phyloP scores from a whole-genome alignment of 2,113 vertebrate genomes.

The Bettongia penicillata region DNA sequence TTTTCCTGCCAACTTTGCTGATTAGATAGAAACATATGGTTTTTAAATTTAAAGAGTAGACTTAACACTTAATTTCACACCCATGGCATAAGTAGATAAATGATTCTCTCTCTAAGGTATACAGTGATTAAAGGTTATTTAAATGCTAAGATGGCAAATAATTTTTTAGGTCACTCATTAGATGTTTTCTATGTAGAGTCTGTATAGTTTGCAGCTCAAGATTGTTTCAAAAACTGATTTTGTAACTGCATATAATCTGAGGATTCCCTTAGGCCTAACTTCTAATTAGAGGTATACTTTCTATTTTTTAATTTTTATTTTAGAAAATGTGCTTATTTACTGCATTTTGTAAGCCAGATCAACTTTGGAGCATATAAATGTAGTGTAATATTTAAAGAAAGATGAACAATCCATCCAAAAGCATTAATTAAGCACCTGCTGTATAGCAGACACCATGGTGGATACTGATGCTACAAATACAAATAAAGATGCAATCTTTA shows the following conservation, averaged over 20 bases:
- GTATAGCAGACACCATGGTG: neutral
- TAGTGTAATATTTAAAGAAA: neutral
- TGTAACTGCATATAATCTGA: neutral
- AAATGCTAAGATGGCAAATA: neutral
- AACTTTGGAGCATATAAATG: neutral
- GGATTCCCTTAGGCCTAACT: neutral
- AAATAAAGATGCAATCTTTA: neutral
- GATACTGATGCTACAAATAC: neutral
- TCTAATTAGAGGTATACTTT: neutral
- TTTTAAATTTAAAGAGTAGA: neutral
- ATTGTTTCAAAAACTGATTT: neutral
- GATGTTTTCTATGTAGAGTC: neutral
- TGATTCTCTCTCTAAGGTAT: neutral
- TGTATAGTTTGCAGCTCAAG: neutral
- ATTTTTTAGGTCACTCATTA: neutral
- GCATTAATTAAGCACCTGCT: neutral
- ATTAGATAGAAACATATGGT: neutral
- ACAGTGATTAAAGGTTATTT: neutral
- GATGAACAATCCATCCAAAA: neutral
- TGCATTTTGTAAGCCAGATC: neutral
- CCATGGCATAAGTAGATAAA: neutral
- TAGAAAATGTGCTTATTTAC: neutral
- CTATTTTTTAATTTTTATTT: neutral
- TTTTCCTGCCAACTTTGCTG: neutral
- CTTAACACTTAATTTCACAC: neutral